Percentiles rank a stretch among this genome's conserved stretches.
phyloP scores from a whole-genome alignment of 2,113 vertebrate species.

The Neoarius graeffei region DNA sequence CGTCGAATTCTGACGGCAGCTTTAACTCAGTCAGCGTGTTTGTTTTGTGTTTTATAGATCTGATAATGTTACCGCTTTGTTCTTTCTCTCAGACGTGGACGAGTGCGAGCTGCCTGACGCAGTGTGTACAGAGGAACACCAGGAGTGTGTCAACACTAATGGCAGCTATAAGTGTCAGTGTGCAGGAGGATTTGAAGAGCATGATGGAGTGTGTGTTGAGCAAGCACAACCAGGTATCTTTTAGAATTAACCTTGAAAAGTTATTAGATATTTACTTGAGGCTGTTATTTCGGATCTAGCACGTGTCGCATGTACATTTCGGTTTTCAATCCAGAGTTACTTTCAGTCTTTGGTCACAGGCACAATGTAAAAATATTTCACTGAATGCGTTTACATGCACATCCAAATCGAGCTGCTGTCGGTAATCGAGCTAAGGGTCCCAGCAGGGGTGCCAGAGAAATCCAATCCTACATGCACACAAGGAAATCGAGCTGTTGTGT shows the following conservation, averaged over 20 bases:
- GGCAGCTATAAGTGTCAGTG: constrained; percentile 85
- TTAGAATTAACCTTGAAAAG: neutral
- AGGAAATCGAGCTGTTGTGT: no score
- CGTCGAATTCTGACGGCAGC: neutral
- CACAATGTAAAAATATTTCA: neutral
- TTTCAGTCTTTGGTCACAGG: neutral
- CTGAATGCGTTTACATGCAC: no score
- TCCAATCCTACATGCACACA: no score
- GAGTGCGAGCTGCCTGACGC: constrained; percentile 79
- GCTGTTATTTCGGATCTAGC: no score
- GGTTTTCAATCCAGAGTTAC: neutral
- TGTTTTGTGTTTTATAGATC: neutral
- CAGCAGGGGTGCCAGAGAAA: no score
- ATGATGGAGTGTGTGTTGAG: constrained; percentile 76
- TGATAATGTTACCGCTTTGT: neutral
- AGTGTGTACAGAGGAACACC: constrained; percentile 70
- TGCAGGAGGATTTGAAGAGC: constrained; percentile 74
- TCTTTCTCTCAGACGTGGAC: constrained; percentile 75
- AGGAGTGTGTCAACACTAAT: constrained; percentile 82
- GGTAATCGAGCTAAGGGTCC: no score
- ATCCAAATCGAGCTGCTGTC: no score
- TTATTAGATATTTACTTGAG: neutral
- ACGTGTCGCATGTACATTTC: neutral
- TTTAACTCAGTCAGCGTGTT: neutral
- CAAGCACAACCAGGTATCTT: constrained; percentile 65